Base-by-base conservation (phyloP, 2,797 vertebrate species). In the Macropodus opercularis region DNA sequence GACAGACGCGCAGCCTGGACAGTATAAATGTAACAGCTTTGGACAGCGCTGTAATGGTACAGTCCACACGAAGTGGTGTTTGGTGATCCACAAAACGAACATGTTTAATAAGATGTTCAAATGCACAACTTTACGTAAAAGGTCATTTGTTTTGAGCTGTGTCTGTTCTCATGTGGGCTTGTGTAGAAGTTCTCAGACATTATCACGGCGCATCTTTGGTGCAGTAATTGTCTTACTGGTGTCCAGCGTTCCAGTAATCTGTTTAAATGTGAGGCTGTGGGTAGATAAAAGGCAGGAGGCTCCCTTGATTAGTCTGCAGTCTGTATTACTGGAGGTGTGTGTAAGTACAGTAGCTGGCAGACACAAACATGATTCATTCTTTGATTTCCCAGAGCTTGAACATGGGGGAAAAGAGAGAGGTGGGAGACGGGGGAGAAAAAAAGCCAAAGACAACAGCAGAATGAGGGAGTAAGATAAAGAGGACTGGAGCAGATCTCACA, bases 251-350 rank as follows among this genome's bases (percentile, higher is more conserved):
- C 75, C 82, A 40, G 75, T 91, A 91, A 91, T 93, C 83, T 83
- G 80, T 87, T 91, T 88, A 92, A 87, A 91, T 77, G 79, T 65
- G 66, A 88, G 82, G 55, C 81, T 86, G 87, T 84, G 85, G 86
- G 80, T 59, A 81, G 88, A 91, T 91, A 88, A 92, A 91, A 88
- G 83, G 77, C 79, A 61, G 81, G 85, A 72, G 78, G 81, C 69
- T 83, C 72, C 76, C 79, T 84, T 85, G 79, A 89, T 88, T 83
- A 82, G 77, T 69, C 81, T 87, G 72, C 69, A 62, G 77, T 61
- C 54, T 43, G 60, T 81, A 61, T 80, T 68, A 85, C 77, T 71
- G 67, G 62, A 81, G 75, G 63, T 73, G 74, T 77, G 72, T 35
- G 74, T 70, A 47, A 62, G 77, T 77, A 79, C 72, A 80, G 77